Evolutionary conservation across 2,888 invertebrate genomes (phyloP), one percentile per base, ranked within the genome.

Genomic region (Oxystoma pomonae): DNA sequence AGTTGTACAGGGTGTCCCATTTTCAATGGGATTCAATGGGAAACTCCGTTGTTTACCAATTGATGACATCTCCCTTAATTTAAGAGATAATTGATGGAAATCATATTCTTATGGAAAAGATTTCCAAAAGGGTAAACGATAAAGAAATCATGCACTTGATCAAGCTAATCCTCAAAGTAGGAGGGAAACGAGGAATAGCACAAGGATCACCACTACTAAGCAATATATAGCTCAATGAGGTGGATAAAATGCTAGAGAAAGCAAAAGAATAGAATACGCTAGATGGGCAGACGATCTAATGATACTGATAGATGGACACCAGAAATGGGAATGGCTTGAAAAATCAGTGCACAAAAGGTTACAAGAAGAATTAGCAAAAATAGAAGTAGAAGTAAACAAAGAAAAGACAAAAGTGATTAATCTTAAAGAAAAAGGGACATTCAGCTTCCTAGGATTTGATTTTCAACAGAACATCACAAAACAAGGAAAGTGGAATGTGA

Each of bases 371-470:
- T 53, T 53, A 53, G 53, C 53, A 53, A 53, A 53, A 18, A n/a
- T 53, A 17, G 53, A 17, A 53, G 53, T 53, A 18, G 18, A 53
- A n/a, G 53, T 53, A 53, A 53, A 53, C 18, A n/a, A 53, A 53
- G 53, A 53, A 53, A 53, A 53, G 53, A 53, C 53, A 53, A 53
- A 53, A 53, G 53, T 53, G 16, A 53, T 17, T 18, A 53, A 17
- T 18, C 53, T 53, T 17, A 53, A 53, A 18, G 18, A 53, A 53
- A 18, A 18, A 53, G 53, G 18, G 18, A 53, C 53, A 53, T 53
- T 53, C 18, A 53, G 53, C 53, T 53, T 53, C 53, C 53, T 53
- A 53, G 53, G 53, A 18, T 53, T 53, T 53, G 53, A 53, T 53
- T 53, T 53, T 53, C 53, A 35, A 35, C 35, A 35, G 35, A 35